Conservation (phyloP, 35 echinoderm and acorn worm species). For the Patiria miniata region DNA sequence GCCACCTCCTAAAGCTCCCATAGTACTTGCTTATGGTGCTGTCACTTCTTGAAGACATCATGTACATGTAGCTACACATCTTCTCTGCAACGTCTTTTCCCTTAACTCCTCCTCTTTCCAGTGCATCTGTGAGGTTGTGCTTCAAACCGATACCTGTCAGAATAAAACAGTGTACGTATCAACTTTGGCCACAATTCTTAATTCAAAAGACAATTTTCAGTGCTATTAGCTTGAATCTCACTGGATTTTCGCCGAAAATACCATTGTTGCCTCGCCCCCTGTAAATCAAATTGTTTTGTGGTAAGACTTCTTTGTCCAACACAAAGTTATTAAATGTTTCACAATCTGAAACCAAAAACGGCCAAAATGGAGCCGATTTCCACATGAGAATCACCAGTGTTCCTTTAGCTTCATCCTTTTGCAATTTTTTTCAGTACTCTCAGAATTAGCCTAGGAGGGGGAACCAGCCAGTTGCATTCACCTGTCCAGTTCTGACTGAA, state of each 20-base stretch:
- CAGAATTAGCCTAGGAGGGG: background rate
- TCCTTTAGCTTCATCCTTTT: background rate
- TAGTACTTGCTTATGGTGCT: background rate
- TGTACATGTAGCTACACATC: background rate
- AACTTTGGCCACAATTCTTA: background rate
- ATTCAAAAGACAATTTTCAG: too few relatives aligned
- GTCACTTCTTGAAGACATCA: background rate
- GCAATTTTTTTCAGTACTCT: background rate
- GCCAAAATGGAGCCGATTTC: background rate
- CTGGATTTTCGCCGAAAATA: too few relatives aligned
- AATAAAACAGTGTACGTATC: background rate
- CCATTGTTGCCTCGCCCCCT: background rate
- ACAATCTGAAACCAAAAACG: background rate
- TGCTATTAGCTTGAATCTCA: too few relatives aligned
- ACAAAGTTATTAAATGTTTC: background rate
- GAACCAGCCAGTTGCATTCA: conserved; percentile 19
- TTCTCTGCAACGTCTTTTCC: background rate
- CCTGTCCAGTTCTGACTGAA: conserved; percentile 7
- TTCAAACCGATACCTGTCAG: background rate
- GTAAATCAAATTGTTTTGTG: background rate
- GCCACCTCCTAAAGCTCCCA: background rate
- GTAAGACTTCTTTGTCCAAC: background rate
- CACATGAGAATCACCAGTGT: background rate
- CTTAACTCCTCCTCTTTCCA: background rate
- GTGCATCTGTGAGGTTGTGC: background rate